Evolutionary conservation across 2,113 vertebrate species (phyloP).

Genomic region (Pelecanus crispus): DNA sequence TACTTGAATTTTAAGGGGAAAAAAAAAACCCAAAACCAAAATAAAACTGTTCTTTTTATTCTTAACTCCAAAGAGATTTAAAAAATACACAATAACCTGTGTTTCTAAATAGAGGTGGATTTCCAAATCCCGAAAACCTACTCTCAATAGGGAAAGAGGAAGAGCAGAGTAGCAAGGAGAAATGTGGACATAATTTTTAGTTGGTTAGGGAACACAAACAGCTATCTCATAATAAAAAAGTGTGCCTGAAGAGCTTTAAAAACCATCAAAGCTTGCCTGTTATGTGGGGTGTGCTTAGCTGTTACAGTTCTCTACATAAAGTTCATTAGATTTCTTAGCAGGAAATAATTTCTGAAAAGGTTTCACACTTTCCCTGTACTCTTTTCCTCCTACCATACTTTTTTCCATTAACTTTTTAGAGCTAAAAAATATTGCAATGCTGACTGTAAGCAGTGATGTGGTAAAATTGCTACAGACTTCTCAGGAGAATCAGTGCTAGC

Average conservation of each 20-base stretch:
- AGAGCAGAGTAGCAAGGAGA: not conserved
- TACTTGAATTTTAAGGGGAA: not conserved
- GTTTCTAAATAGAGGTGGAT: not conserved
- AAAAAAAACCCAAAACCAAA: not conserved
- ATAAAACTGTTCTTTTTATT: not conserved
- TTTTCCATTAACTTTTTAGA: not conserved
- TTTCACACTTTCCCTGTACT: not conserved
- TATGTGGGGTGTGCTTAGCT: not conserved
- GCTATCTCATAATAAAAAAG: not conserved
- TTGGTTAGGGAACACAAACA: not conserved
- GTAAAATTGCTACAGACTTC: not conserved
- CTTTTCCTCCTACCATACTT: not conserved
- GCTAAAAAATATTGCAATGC: not conserved
- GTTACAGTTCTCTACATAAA: not conserved
- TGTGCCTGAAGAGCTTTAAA: not conserved
- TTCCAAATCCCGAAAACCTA: not conserved
- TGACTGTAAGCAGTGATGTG: not conserved
- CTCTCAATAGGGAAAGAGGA: not conserved
- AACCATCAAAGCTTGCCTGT: not conserved
- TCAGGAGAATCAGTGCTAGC: not conserved
- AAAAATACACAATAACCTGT: not conserved
- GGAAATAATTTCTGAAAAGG: slow-evolving; percentile 24
- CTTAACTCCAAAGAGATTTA: not conserved
- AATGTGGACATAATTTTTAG: not conserved
- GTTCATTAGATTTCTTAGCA: not conserved